Conservation (phyloP, 2,113 vertebrate genomes). For the Pampusana beccarii region DNA sequence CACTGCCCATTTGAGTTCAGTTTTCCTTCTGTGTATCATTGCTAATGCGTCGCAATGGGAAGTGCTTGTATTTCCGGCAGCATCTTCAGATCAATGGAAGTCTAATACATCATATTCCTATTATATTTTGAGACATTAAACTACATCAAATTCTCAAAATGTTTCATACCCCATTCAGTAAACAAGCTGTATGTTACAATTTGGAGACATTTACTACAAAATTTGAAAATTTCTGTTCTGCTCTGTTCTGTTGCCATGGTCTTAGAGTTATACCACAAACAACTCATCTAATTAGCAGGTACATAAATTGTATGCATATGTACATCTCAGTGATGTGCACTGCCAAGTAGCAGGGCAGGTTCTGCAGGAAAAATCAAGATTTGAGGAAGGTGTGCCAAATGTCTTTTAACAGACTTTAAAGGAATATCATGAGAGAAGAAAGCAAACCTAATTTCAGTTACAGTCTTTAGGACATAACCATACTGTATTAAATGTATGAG, state of each 20-base stretch:
- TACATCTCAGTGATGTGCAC: neutral
- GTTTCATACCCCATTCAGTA: neutral
- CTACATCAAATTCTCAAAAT: neutral
- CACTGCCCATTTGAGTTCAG: neutral
- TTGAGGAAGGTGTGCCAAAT: neutral
- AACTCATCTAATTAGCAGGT: conserved; percentile 4
- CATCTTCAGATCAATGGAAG: neutral
- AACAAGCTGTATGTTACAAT: neutral
- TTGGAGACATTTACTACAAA: neutral
- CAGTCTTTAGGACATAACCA: neutral
- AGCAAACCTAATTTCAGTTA: rapidly evolving
- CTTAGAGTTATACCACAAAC: neutral
- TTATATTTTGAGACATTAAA: neutral
- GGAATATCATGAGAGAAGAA: neutral
- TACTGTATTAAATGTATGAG: neutral
- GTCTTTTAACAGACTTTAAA: neutral
- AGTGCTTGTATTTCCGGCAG: neutral
- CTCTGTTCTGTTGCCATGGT: neutral
- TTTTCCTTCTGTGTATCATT: neutral
- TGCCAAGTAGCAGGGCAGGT: conserved; percentile 1
- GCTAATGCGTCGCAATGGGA: neutral
- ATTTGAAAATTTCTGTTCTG: neutral
- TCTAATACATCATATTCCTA: neutral
- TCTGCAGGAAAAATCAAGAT: conserved; percentile 5
- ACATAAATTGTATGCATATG: neutral